These are phyloP conservation scores for Cosmia pyralina DNA, from an alignment of 2,888 invertebrate genomes.

Conservation along the genomic window DNA sequence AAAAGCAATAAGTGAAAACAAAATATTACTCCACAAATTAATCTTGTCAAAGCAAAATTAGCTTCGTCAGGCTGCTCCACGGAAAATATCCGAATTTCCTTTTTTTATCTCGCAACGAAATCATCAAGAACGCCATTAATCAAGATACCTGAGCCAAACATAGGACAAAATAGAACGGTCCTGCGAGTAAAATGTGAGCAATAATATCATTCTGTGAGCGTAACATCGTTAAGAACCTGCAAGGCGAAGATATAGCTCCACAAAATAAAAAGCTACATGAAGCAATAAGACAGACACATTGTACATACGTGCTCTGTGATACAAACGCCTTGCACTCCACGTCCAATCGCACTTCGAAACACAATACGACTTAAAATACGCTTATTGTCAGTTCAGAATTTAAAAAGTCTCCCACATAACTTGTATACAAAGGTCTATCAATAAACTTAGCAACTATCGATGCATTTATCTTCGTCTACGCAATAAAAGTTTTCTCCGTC, in stretches of 20 bases:
- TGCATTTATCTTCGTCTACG: slow-evolving; percentile 71
- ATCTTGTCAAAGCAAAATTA: slow-evolving; percentile 61
- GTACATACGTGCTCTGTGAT: slow-evolving; percentile 80
- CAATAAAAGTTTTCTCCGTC: slow-evolving; percentile 78
- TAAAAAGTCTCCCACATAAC: slow-evolving; percentile 70
- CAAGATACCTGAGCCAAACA: slow-evolving; percentile 55
- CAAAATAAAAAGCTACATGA: slow-evolving; percentile 75
- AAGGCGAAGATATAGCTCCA: slow-evolving; percentile 72
- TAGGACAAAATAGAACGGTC: slow-evolving; percentile 51
- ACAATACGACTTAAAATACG: slow-evolving; percentile 71
- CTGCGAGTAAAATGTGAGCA: slow-evolving; percentile 70
- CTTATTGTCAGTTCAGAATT: slow-evolving; percentile 79
- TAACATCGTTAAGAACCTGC: slow-evolving; percentile 72
- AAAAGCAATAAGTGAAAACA: slow-evolving; percentile 25
- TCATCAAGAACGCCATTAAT: slow-evolving; percentile 59
- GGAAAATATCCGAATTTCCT: slow-evolving; percentile 43
- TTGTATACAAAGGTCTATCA: slow-evolving; percentile 67
- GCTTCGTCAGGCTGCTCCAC: slow-evolving; percentile 37
- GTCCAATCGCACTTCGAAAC: slow-evolving; percentile 61
- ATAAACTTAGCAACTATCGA: slow-evolving; percentile 64
- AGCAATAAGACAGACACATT: slow-evolving; percentile 77
- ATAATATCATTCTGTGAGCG: slow-evolving; percentile 74
- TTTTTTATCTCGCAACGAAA: slow-evolving; percentile 51
- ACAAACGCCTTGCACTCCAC: slow-evolving; percentile 65
- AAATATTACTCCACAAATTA: slow-evolving; percentile 47